Evolutionary conservation across 2,797 vertebrate species (phyloP).

Genomic region (Anableps anableps): DNA sequence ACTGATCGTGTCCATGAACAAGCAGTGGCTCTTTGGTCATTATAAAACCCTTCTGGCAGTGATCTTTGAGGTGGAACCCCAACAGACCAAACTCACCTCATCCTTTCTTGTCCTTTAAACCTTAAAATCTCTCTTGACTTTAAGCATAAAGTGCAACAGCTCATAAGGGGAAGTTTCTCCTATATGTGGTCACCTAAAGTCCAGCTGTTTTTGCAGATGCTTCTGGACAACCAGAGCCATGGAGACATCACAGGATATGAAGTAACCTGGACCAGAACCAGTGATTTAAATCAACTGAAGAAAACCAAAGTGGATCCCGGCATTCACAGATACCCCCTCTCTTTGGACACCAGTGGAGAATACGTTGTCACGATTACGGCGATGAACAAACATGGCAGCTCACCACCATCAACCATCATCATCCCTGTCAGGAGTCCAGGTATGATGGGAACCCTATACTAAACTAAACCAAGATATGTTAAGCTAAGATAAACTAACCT

Average conservation of each 20-base stretch:
- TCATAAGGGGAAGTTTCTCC: neutral
- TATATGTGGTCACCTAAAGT: neutral
- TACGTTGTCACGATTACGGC: conserved; percentile 61
- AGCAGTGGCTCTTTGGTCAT: neutral
- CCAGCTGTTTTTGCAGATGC: conserved; percentile 44
- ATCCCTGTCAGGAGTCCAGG: conserved; percentile 43
- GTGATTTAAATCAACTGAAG: neutral
- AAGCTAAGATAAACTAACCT: too few relatives aligned
- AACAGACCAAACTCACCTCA: neutral
- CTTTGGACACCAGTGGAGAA: conserved; percentile 13
- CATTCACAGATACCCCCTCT: conserved; percentile 9
- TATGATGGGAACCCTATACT: conserved; percentile 24
- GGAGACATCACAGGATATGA: conserved; percentile 66
- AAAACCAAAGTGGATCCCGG: neutral
- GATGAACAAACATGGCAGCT: conserved; percentile 65
- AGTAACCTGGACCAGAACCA: conserved; percentile 52
- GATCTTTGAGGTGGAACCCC: neutral
- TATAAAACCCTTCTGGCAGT: neutral
- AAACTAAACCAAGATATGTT: too few relatives aligned
- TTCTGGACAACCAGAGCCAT: conserved; percentile 62
- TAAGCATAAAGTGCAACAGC: too few relatives aligned
- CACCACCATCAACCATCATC: conserved; percentile 60
- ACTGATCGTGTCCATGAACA: neutral
- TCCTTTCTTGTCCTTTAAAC: neutral
- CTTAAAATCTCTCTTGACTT: too few relatives aligned